Base-by-base conservation (phyloP, 2,888 invertebrate genomes). In the Scaptomyza reducta region DNA sequence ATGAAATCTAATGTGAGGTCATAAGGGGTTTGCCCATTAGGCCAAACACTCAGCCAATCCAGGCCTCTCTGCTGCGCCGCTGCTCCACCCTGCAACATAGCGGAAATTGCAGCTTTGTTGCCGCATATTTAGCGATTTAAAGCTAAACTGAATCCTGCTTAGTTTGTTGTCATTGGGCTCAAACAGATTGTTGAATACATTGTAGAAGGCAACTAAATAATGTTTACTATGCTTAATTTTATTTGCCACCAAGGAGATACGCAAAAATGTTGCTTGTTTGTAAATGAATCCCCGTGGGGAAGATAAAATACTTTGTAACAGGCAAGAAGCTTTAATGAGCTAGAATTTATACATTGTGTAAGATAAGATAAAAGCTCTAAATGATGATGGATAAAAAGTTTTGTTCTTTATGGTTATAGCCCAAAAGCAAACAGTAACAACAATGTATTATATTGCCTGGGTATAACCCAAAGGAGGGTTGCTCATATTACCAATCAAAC, bases 1-100 rank as follows among this genome's bases (percentile, higher is more conserved):
- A 86, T 87, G 84, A 83, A 85, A 86, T 86, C 77, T 87, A 73
- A 86, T 85, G 84, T 75, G 54, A 62, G 77, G 88, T 86, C 88
- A 87, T 27, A 7, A 27, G 27, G 27, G 27, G 27, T 27, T 27
- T 27, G 27, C 27, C 27, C 27, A 27, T 27, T 27, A 27, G 27
- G 27, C 7, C 27, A 27, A 6, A 7, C 27, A 31, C 31, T 47
- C 22, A 3, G 22, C 22, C 31, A 27, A 13, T 11, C 50, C 22
- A 41, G 29, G 59, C 0, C n/a, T 10, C 10, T 13, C 27, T 27
- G 27, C 27, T 25, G n/a, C 11, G n/a, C 18, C 46, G 53, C 58
- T 57, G 56, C 22, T 29, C 35, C 57, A 45, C 56, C 22, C 4
- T 22, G 22, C 22, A 22, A 51, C 38, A 27, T 7, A 27, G 27